Conservation (phyloP, 2,797 vertebrate species). For the Geotrypetes seraphini region DNA sequence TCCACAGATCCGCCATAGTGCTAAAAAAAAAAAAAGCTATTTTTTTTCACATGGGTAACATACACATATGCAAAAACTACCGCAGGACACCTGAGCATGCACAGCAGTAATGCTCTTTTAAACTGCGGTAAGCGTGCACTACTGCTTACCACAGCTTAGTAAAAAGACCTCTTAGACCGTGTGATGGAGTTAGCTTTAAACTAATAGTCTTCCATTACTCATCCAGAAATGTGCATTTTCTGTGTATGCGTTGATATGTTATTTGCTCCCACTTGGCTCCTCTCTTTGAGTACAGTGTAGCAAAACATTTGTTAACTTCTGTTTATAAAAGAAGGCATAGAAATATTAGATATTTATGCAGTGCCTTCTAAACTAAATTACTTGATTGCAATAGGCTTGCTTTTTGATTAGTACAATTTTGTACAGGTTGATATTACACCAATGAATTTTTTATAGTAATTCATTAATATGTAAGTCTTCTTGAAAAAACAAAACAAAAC, state of each 20-base stretch:
- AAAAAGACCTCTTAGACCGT: too few relatives aligned
- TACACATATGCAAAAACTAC: too few relatives aligned
- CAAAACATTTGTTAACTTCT: constrained; percentile 11
- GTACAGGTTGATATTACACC: constrained; percentile 59
- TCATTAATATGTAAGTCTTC: constrained; percentile 53
- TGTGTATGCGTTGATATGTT: not conserved
- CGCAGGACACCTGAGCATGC: too few relatives aligned
- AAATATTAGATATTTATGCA: constrained; percentile 34
- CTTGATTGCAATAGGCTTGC: constrained; percentile 50
- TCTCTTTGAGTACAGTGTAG: constrained; percentile 15
- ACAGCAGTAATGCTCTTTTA: too few relatives aligned
- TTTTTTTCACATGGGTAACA: too few relatives aligned
- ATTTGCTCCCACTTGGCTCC: constrained; percentile 6
- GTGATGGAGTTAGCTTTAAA: constrained; percentile 24
- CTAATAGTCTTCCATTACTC: constrained; percentile 11
- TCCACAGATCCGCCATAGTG: too few relatives aligned
- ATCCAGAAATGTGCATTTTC: not conserved
- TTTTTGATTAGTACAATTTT: constrained; percentile 64
- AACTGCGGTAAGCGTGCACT: too few relatives aligned
- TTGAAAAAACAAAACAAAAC: too few relatives aligned
- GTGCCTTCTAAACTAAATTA: constrained; percentile 40
- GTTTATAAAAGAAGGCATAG: constrained; percentile 25
- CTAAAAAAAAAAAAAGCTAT: too few relatives aligned
- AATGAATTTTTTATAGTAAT: constrained; percentile 56
- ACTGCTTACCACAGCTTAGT: too few relatives aligned